Evolutionary conservation across 2,113 vertebrate genomes (phyloP), one percentile per base, ranked within the genome.

Genomic region (Chamaetylas fuelleborni): DNA sequence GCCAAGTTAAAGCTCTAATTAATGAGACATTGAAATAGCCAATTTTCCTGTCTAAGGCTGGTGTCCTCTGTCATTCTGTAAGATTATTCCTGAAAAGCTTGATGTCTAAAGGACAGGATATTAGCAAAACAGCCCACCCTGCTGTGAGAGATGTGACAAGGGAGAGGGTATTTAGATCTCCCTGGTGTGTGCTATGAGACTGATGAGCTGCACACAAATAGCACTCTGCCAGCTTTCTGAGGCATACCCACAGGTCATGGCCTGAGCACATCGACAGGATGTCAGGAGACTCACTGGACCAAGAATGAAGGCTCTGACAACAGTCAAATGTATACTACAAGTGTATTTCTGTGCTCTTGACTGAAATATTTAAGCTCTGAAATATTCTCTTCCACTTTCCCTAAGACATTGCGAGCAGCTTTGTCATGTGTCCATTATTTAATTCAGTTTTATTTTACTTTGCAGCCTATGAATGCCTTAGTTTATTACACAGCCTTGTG

Each of bases 221-320:
- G 40, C 28, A 23, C n/a, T 64, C 36, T 72, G 38, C 25, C 66
- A 77, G 14, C 19, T 56, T 77, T 62, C 45, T 31, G 53, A 77
- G 40, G 33, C 5, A 5, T 9, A 12, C 6, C 1, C 0, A 2
- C n/a, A 29, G 17, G 8, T 16, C 2, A 0, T 20, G 36, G 38
- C 33, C 54, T 86, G n/a, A 83, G 62, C 83, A 77, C 0, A 0
- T 83, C 83, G 73, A 13, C 7, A 66, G 36, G 6, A 36, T 65
- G 67, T 86, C 96, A 88, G 28, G 24, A 88, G 19, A 66, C 34
- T 80, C 71, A 65, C 0, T 73, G 80, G 50, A 93, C 80, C 86
- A 61, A 72, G 42, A 62, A 83, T 81, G 89, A 96, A 86, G 86
- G 62, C 50, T 86, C 67, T 96, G 86, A 86, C 71, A 88, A 57